Evolutionary conservation across 2,113 vertebrate genomes (phyloP), one percentile per base, ranked within the genome.

Genomic region (Callopanchax toddi): DNA sequence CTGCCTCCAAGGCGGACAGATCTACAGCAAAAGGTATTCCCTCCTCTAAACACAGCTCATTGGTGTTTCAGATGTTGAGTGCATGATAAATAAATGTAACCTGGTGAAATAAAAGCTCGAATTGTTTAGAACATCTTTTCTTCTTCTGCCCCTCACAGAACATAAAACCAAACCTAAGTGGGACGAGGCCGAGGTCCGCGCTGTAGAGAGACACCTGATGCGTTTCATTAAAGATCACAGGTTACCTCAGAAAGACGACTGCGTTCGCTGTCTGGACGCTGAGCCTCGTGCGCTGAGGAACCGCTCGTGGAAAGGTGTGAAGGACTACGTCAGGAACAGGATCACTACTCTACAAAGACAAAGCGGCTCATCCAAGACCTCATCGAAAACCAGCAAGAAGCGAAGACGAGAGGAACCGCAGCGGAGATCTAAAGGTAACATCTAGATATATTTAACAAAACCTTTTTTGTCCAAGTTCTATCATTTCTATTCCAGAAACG

Each of bases 291-390:
- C 80, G 0, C 76, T 87, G 63, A 74, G n/a, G 46, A 60, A 15
- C 3, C 86, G 87, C 2, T 64, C 86, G 0, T 89, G 86, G 87
- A 86, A 71, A 55, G 84, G 76, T 11, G 63, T 89, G 0, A 89
- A 89, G 69, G 74, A 89, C 64, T 89, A 84, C 8, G 76, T 89
- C 37, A 71, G 86, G 18, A 89, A 89, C 82, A 54, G 87, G 59
- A 89, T 89, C 80, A 89, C 87, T 0, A 62, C 86, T 32, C 64
- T 85, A 0, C 76, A 82, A 22, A 74, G 84, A 45, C 67, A 78
- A 46, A 62, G 42, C 0, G 15, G 43, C 23, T 20, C 13, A 0
- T 25, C 44, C 1, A 21, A 36, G 37, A 11, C n/a, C 9, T 4
- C 2, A 0, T 11, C 54, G 0, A 43, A 16, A 16, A 40, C 42